A percentile compares a stretch with the other conserved stretches of the same genome.
These are phyloP conservation scores for Agrenia bidenticulata DNA, from an alignment of 2,888 invertebrate genomes.

Conservation along the genomic window DNA sequence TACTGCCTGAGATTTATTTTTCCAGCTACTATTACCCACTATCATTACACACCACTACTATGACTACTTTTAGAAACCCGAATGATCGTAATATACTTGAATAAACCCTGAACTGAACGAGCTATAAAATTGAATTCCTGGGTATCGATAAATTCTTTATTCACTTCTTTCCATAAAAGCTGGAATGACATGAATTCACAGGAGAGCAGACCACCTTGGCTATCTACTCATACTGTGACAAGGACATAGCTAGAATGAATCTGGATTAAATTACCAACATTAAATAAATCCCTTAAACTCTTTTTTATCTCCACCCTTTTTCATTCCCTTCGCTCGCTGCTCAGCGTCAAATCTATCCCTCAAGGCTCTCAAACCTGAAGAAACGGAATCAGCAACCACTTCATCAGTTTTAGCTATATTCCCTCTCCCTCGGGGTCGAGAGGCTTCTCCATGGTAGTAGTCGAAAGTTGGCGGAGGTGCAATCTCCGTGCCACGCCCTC, in stretches of 20 bases:
- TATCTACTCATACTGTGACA: too few species aligned
- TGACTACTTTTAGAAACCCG: too few species aligned
- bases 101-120: background rate
- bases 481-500: conserved; percentile 61
- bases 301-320: background rate
- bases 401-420: too few species aligned
- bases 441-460: conserved; percentile 58
- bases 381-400: conserved; percentile 34
- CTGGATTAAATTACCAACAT: conserved; percentile 5
- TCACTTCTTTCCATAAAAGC: background rate
- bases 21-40: conserved; percentile 2
- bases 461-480: conserved; percentile 69
- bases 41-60: background rate
- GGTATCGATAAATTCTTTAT: conserved; percentile 5
- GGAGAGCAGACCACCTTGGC: too few species aligned
- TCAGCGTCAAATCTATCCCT: conserved; percentile 33
- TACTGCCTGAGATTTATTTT: conserved; percentile 10
- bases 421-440: conserved; percentile 6
- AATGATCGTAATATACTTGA: too few species aligned
- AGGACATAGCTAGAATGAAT: background rate
- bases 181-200: too few species aligned
- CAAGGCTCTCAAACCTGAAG: conserved; percentile 32
- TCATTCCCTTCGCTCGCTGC: background rate
- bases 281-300: conserved; percentile 14
- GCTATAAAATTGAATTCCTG: background rate